phyloP scores from a whole-genome alignment of 2,888 invertebrate species.

The Tenthredo scrophulariae region DNA sequence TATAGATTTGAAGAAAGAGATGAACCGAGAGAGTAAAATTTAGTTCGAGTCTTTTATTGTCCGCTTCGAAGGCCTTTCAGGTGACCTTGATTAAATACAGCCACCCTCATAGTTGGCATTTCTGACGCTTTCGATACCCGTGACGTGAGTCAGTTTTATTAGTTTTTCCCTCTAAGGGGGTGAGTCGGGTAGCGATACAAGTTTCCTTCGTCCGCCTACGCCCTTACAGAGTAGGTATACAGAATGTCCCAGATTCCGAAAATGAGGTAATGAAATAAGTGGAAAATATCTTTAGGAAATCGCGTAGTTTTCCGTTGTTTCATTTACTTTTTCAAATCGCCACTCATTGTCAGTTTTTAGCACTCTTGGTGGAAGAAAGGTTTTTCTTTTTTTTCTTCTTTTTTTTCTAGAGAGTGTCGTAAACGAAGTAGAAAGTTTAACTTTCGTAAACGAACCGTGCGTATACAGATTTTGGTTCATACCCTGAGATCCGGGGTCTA shows the following conservation, averaged over 20 bases:
- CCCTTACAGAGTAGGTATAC: background rate
- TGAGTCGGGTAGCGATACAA: constrained; percentile 35
- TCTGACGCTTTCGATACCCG: constrained; percentile 42
- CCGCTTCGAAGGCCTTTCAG: background rate
- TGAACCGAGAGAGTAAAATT: background rate
- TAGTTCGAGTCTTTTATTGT: constrained; percentile 31
- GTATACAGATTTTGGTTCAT: background rate
- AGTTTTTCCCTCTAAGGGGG: constrained; percentile 19
- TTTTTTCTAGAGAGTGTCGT: background rate
- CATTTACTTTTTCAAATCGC: background rate
- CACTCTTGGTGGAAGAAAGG: background rate
- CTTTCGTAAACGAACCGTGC: background rate
- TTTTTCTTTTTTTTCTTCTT: background rate
- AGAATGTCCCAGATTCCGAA: background rate
- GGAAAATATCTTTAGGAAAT: background rate
- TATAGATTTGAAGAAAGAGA: background rate
- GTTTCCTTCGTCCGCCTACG: constrained; percentile 13
- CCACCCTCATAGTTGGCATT: constrained; percentile 42
- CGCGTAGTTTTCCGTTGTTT: background rate
- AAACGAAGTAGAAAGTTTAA: background rate
- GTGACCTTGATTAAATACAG: constrained; percentile 46
- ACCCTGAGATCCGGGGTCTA: background rate
- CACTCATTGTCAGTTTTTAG: background rate
- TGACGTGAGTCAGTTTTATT: constrained; percentile 47
- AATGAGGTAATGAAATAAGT: background rate